Percentiles rank a stretch among this genome's conserved stretches.
phyloP scores from a whole-genome alignment of 2,113 vertebrate species.

The Carettochelys insculpta region DNA sequence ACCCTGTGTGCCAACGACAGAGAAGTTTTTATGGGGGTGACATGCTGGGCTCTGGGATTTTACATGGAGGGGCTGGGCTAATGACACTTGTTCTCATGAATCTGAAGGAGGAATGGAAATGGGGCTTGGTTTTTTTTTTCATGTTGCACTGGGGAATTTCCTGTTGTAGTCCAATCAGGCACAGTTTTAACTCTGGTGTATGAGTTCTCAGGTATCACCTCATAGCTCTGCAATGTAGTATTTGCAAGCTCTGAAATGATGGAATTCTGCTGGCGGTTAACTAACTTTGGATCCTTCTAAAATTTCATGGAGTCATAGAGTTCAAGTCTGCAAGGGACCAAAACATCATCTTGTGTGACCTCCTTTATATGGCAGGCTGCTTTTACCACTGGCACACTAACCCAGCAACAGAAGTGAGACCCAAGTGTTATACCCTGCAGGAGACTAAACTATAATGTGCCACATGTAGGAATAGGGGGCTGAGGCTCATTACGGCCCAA shows the following conservation, averaged over 20 bases:
- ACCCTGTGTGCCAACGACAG: constrained; percentile 30
- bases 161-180: not conserved
- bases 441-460: no score
- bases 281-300: not conserved
- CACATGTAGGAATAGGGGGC: no score
- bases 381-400: no score
- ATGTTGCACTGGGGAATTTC: not conserved
- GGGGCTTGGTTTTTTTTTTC: not conserved
- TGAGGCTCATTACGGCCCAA: not conserved
- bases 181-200: not conserved
- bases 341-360: no score
- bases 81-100: not conserved
- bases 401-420: no score
- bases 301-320: no score
- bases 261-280: not conserved
- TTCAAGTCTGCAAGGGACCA: no score
- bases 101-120: not conserved
- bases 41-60: not conserved
- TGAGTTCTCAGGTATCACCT: not conserved
- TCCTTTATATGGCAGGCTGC: no score
- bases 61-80: not conserved
- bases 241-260: not conserved
- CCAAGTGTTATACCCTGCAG: no score
- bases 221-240: not conserved
- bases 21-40: not conserved